These are phyloP conservation scores for Bombus soroeensis DNA, from an alignment of 1,140 invertebrate genomes.

Conservation along the genomic window DNA sequence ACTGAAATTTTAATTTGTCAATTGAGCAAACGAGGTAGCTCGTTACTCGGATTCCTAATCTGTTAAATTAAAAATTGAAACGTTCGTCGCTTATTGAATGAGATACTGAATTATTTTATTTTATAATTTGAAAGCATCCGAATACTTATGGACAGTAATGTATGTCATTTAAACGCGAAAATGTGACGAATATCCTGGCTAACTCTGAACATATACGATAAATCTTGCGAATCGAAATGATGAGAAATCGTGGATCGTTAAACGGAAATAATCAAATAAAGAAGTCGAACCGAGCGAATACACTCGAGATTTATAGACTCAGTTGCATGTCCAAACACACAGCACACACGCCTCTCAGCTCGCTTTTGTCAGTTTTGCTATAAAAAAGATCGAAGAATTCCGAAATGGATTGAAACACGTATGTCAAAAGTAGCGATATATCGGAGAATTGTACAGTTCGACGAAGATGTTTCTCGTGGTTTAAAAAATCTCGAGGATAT, in stretches of 20 bases:
- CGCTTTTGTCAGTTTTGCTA: constrained; percentile 11
- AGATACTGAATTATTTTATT: not conserved
- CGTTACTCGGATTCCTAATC: no score
- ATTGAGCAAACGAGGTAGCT: not conserved
- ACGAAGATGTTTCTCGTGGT: not conserved
- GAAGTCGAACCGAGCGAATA: not conserved
- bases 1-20: not conserved
- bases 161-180: not conserved
- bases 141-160: not conserved
- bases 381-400: not conserved
- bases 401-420: not conserved
- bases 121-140: not conserved
- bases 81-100: not conserved
- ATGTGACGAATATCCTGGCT: not conserved
- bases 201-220: constrained; percentile 27
- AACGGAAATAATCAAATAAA: not conserved
- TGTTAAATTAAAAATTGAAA: no score
- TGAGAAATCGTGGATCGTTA: not conserved
- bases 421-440: not conserved
- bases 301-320: not conserved
- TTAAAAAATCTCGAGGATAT: not conserved
- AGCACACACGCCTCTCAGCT: constrained; percentile 7
- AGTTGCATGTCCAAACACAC: constrained; percentile 5
- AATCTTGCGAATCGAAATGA: constrained; percentile 3
- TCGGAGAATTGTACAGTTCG: constrained; percentile 15